Conservation (phyloP, 92 coral and sea anemone genomes). For the Galaxea fascicularis region DNA sequence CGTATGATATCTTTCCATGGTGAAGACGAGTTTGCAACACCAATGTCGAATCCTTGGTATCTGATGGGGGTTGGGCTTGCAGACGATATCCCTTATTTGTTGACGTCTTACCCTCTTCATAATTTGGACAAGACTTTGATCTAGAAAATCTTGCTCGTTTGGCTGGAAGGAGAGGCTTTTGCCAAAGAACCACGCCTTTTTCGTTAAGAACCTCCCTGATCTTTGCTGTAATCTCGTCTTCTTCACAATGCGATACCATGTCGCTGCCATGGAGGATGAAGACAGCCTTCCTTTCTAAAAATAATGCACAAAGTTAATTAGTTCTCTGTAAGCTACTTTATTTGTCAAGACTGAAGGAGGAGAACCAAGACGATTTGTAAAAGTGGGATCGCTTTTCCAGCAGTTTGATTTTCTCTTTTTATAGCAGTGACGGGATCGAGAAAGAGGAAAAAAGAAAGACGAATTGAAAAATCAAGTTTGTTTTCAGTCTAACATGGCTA, state of each 20-base stretch:
- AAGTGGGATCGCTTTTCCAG: too few species aligned
- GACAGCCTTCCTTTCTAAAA: conserved; percentile 15
- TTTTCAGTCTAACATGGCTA: too few species aligned
- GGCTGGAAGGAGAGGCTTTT: background rate
- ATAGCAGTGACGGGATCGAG: too few species aligned
- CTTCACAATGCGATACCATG: background rate
- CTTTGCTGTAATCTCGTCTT: background rate
- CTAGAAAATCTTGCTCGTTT: background rate
- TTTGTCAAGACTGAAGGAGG: too few species aligned
- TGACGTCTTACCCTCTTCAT: background rate
- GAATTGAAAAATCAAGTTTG: too few species aligned
- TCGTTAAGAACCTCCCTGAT: background rate
- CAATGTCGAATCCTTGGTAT: background rate
- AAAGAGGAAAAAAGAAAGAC: too few species aligned
- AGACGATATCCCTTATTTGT: background rate
- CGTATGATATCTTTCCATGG: conserved; percentile 7
- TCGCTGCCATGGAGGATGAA: background rate
- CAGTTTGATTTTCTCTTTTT: too few species aligned
- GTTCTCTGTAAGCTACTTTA: background rate
- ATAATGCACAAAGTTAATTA: background rate
- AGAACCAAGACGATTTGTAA: too few species aligned
- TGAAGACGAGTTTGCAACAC: background rate
- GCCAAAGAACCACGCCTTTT: conserved; percentile 13
- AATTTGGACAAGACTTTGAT: background rate
- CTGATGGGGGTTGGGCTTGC: too few species aligned